Evolutionary conservation across 2,797 vertebrate genomes (phyloP), one percentile per base, ranked within the genome.

Genomic region (Chelon labrosus): DNA sequence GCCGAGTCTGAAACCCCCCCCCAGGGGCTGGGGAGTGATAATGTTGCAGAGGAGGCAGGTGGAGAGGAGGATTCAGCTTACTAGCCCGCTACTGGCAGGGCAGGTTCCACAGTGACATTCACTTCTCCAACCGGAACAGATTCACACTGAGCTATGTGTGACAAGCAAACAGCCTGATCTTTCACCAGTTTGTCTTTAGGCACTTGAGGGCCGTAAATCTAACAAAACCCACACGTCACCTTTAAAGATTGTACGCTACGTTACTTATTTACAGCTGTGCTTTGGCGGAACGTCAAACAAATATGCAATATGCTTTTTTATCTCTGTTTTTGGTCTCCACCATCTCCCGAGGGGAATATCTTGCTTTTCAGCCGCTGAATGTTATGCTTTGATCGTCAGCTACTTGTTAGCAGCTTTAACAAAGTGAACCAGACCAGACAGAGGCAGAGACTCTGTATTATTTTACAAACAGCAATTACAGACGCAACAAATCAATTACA

Each of bases 1-100:
- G 61, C n/a, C 41, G 55, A 19, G 70, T 50, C 37, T 47, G 41
- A 79, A 79, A 62, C 3, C 44, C 53, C 42, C 38, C n/a, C 0
- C 22, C 22, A 7, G 31, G 20, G 55, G 73, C 20, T 2, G 4
- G 47, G 69, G 70, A 51, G 67, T 35, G 22, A 84, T 70, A 69
- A 64, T 37, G 59, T 35, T 73, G 67, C 41, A 62, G 54, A 57
- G 46, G 53, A 52, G 22, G 41, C 3, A 47, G 50, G 54, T 5
- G 17, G 63, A 58, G 59, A 19, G 9, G 7, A 44, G 44, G 74
- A 70, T 70, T 77, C 57, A 69, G 72, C 54, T 75, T 70, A 88
- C 79, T 82, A 83, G 64, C 75, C 65, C 73, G 51, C 53, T 80
- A 84, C 59, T 63, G 74, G 37, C 66, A 16, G 59, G 50, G 37